Percentiles rank a stretch among this genome's conserved stretches.
Evolutionary conservation across 2,888 invertebrate genomes (phyloP).

Genomic region (Lypha dubia): DNA sequence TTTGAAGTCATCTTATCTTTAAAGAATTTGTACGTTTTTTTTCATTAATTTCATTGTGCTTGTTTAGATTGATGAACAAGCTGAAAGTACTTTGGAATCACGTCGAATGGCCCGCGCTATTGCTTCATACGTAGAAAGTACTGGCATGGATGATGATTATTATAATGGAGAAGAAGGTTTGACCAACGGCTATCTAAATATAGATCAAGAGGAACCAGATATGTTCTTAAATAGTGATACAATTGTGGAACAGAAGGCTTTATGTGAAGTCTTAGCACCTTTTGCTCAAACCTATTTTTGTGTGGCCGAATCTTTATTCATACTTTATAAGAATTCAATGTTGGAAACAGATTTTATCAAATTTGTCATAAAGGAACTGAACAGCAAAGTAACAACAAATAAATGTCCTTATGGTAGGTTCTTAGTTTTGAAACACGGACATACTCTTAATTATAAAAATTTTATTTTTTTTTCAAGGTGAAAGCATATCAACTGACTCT

Average conservation of each 20-base stretch:
- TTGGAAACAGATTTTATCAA: slow-evolving; percentile 88
- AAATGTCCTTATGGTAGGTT: slow-evolving; percentile 86
- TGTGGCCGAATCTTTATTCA: slow-evolving; percentile 85
- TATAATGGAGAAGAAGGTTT: slow-evolving; percentile 57
- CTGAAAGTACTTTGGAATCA: slow-evolving; percentile 66
- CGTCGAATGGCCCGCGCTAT: slow-evolving; percentile 80
- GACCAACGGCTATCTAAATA: slow-evolving; percentile 64
- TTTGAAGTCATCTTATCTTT: no score
- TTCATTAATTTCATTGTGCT: background rate
- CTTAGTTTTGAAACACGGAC: background rate
- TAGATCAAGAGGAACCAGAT: slow-evolving; percentile 73
- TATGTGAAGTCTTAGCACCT: slow-evolving; percentile 87
- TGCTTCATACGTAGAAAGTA: slow-evolving; percentile 75
- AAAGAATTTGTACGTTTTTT: no score
- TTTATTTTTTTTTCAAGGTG: slow-evolving; percentile 85
- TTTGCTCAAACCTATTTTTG: slow-evolving; percentile 90
- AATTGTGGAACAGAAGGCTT: slow-evolving; percentile 84
- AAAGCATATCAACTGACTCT: slow-evolving; percentile 93
- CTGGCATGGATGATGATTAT: slow-evolving; percentile 73
- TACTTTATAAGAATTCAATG: slow-evolving; percentile 84
- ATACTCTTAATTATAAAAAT: background rate
- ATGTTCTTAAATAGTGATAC: slow-evolving; percentile 78
- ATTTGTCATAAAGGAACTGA: slow-evolving; percentile 87
- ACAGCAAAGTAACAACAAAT: slow-evolving; percentile 86
- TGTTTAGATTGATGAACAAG: slow-evolving; percentile 77